Evolutionary conservation across 2,113 vertebrate genomes (phyloP).

Genomic region (Psittacus erithacus): DNA sequence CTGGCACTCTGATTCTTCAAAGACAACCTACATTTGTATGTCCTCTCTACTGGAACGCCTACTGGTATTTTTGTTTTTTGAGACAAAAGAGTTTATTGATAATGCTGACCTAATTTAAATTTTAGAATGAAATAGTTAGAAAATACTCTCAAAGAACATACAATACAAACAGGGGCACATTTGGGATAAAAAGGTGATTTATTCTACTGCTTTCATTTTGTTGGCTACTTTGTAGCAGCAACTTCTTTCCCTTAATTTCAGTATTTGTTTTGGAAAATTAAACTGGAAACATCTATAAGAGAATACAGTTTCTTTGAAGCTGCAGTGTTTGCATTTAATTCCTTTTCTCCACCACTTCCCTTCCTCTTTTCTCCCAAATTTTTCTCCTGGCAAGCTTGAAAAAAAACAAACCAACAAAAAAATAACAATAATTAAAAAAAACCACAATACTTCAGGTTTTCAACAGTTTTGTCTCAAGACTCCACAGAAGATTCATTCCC

Average conservation of each 20-base stretch:
- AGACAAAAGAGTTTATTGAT: background rate
- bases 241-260: background rate
- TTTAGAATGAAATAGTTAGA: background rate
- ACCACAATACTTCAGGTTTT: background rate
- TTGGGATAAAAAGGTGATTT: background rate
- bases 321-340: background rate
- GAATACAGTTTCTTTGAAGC: background rate
- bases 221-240: background rate
- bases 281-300: background rate
- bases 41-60: background rate
- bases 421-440: background rate
- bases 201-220: background rate
- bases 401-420: background rate
- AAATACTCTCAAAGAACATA: background rate
- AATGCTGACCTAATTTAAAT: background rate
- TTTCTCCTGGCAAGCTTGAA: background rate
- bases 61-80: background rate
- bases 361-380: background rate
- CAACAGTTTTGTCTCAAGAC: background rate
- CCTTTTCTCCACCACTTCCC: background rate
- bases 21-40: background rate
- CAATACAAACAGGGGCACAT: background rate
- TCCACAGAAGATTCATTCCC: background rate
- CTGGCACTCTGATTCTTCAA: conserved; percentile 23
- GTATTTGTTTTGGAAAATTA: background rate